Evolutionary conservation across 2,113 vertebrate species (phyloP).

Genomic region (Pipra filicauda): DNA sequence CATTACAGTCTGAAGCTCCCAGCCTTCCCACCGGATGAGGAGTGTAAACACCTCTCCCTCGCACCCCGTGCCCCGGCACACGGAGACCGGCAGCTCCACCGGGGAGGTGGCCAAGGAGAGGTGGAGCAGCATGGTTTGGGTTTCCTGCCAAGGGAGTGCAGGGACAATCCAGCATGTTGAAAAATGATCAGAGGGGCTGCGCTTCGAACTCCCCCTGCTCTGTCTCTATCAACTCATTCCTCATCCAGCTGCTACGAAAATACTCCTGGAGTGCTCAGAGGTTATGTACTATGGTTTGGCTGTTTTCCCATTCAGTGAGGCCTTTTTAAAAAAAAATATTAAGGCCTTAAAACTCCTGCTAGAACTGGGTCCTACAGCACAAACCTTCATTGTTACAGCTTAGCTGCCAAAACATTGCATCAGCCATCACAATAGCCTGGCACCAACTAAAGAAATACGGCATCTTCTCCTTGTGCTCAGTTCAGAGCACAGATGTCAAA

Average conservation of each 20-base stretch:
- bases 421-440: constrained; percentile 4
- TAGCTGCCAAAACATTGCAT: constrained; percentile 33
- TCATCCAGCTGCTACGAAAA: constrained; percentile 12
- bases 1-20: background rate
- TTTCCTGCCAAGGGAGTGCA: background rate
- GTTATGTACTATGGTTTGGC: constrained; percentile 13
- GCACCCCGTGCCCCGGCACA: rapidly evolving
- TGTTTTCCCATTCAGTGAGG: background rate
- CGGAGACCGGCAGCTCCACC: rapidly evolving
- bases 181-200: constrained; percentile 13
- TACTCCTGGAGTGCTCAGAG: constrained; percentile 15
- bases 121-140: background rate
- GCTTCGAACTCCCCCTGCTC: background rate
- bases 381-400: background rate
- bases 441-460: background rate
- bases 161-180: background rate
- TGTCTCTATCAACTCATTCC: constrained; percentile 25
- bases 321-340: background rate
- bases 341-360: background rate
- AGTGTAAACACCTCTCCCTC: background rate
- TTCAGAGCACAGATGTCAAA: constrained; percentile 12
- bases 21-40: background rate
- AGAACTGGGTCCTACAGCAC: background rate
- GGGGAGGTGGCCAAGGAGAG: background rate
- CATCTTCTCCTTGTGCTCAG: background rate